These are phyloP conservation scores for Stegana nigrithorax DNA, from an alignment of 2,888 invertebrate genomes.

Conservation along the genomic window DNA sequence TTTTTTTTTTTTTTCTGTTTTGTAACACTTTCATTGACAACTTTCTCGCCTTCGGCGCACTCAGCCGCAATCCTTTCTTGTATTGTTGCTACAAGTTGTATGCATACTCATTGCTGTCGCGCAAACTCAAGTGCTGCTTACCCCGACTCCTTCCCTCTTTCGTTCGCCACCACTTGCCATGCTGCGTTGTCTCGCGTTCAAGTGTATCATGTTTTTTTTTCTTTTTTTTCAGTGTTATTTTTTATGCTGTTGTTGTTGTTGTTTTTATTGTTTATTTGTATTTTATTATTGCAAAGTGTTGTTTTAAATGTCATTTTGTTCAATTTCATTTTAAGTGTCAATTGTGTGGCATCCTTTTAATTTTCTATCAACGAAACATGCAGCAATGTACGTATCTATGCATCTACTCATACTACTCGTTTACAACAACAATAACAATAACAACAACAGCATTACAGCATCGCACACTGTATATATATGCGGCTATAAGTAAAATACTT, in stretches of 20 bases:
- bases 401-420: background rate
- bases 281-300: conserved; percentile 50
- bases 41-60: background rate
- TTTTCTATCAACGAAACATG: background rate
- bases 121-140: background rate
- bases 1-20: background rate
- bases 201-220: background rate
- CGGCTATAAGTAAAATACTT: background rate
- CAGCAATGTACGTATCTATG: too few relatives aligned
- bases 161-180: background rate
- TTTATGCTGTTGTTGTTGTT: background rate
- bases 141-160: background rate
- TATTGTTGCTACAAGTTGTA: background rate
- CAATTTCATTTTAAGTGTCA: conserved; percentile 36
- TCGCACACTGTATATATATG: background rate
- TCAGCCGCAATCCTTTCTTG: conserved; percentile 1
- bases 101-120: background rate
- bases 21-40: background rate
- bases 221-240: background rate
- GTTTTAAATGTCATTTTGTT: conserved; percentile 45
- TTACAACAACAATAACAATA: background rate
- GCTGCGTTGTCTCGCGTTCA: background rate
- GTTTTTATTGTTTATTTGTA: conserved; percentile 41
- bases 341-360: conserved; percentile 23
- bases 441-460: background rate